Evolutionary conservation across 2,888 invertebrate species (phyloP).

Genomic region (Drosophila pullipes): DNA sequence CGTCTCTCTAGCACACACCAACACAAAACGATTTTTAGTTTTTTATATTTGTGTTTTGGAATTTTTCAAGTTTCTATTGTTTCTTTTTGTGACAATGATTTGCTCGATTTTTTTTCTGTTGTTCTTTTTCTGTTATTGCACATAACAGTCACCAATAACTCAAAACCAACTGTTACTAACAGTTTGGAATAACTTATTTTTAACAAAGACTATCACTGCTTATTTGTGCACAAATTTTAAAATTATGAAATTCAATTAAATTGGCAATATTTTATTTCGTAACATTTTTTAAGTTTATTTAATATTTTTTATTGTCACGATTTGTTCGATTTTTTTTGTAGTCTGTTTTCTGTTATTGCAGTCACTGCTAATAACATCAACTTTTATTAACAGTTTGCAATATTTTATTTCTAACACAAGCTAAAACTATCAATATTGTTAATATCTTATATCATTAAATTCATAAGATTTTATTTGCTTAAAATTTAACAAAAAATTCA

Average conservation of each 20-base stretch:
- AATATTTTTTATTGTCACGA: constrained; percentile 48
- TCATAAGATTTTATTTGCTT: background rate
- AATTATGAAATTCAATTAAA: background rate
- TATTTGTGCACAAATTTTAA: background rate
- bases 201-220: background rate
- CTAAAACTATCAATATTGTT: background rate
- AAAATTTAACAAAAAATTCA: background rate
- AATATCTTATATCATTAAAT: background rate
- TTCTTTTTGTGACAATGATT: constrained; percentile 62
- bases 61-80: constrained; percentile 5
- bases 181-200: constrained; percentile 2
- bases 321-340: constrained; percentile 30
- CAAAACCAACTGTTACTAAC: constrained; percentile 4
- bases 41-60: constrained; percentile 20
- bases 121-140: constrained; percentile 26
- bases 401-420: background rate
- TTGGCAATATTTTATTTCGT: background rate
- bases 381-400: constrained; percentile 3
- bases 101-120: constrained; percentile 42
- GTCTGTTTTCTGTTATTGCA: constrained; percentile 26
- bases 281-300: constrained; percentile 2
- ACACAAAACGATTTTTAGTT: constrained; percentile 7
- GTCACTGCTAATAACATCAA: background rate
- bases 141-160: constrained; percentile 16
- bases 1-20: constrained; percentile 1